A percentile compares a stretch with the other conserved stretches of the same genome.
Conservation (phyloP, 2,113 vertebrate genomes). For the Bubo bubo region DNA sequence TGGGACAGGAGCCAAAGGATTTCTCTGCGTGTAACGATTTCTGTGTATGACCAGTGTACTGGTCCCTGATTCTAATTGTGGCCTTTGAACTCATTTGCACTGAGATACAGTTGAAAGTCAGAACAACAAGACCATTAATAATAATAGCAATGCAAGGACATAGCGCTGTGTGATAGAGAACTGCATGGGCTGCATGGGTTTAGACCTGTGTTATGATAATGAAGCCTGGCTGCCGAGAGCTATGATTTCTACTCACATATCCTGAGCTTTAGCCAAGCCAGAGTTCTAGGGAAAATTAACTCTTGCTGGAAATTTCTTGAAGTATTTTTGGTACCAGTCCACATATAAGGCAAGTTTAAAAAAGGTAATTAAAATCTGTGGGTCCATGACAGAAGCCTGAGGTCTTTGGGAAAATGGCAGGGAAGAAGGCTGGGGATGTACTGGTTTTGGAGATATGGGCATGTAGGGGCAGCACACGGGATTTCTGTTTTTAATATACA, state of each 20-base stretch:
- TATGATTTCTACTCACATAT: neutral
- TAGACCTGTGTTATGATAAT: constrained; percentile 1
- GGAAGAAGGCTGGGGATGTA: neutral
- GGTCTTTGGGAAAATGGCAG: neutral
- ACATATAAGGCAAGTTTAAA: neutral
- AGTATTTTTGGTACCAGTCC: neutral
- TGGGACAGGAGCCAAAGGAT: neutral
- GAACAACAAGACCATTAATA: neutral
- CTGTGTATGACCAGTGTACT: neutral
- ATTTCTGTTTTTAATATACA: neutral
- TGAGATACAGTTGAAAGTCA: neutral
- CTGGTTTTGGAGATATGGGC: neutral
- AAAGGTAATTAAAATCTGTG: neutral
- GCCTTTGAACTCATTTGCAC: neutral
- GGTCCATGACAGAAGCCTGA: neutral
- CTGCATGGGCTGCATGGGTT: neutral
- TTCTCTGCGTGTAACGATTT: neutral
- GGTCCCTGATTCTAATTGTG: neutral
- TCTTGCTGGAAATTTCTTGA: neutral
- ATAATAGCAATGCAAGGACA: neutral
- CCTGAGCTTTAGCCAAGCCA: neutral
- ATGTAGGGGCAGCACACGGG: neutral
- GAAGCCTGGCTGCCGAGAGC: neutral
- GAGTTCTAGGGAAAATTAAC: constrained; percentile 28
- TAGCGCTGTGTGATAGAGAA: neutral